Percentiles rank a stretch among this genome's conserved stretches.
Evolutionary conservation across 2,888 invertebrate genomes (phyloP).

Genomic region (Mythimna vitellina): DNA sequence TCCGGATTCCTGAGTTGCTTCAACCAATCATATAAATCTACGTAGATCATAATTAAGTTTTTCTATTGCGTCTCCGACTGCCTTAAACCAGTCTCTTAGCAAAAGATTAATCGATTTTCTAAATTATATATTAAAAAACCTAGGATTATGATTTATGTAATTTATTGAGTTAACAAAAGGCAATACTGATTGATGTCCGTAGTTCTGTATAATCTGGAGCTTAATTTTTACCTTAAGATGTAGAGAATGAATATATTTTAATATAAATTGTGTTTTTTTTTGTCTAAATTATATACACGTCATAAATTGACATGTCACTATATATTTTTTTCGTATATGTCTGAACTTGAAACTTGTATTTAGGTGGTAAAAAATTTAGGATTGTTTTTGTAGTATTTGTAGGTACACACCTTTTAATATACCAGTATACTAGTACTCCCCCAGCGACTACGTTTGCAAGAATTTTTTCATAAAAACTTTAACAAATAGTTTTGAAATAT

Average conservation of each 20-base stretch:
- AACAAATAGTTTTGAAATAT: no score
- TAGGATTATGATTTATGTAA: constrained; percentile 22
- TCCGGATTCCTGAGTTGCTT: not conserved
- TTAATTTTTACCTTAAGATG: not conserved
- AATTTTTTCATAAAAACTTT: no score
- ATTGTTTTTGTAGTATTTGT: constrained; percentile 10
- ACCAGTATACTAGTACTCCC: no score
- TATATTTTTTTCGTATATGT: constrained; percentile 9
- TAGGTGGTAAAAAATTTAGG: constrained; percentile 14
- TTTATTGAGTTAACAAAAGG: not conserved
- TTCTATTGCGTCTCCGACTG: not conserved
- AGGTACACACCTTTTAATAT: not conserved
- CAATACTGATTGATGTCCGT: constrained; percentile 21
- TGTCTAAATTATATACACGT: constrained; percentile 18
- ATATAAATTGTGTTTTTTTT: constrained; percentile 2
- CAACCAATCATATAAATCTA: not conserved
- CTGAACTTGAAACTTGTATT: constrained; percentile 28
- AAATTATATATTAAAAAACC: not conserved
- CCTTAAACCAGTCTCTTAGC: constrained; percentile 1
- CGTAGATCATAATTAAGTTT: not conserved
- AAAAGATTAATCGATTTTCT: not conserved
- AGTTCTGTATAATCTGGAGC: not conserved
- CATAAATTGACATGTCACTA: constrained; percentile 6
- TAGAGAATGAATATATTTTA: constrained; percentile 2
- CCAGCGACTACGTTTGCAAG: no score